A percentile compares a stretch with the other conserved stretches of the same genome.
These are phyloP conservation scores for Himalopsyche anomala DNA, from an alignment of 2,888 invertebrate genomes.

Conservation along the genomic window DNA sequence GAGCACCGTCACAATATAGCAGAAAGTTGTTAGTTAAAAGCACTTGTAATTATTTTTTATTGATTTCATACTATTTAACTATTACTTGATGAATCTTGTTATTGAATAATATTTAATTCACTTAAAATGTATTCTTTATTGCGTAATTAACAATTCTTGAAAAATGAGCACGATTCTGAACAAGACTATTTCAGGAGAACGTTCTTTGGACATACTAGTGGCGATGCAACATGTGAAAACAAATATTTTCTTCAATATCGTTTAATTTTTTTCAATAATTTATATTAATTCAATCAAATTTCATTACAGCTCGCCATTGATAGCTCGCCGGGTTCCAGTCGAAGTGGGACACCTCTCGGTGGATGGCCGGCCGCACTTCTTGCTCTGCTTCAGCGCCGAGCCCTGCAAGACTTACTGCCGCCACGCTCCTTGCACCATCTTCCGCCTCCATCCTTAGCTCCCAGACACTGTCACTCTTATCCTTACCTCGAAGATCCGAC, in stretches of 20 bases:
- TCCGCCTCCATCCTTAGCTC: constrained; percentile 69
- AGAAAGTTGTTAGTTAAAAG: too few species aligned
- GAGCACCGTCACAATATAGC: too few species aligned
- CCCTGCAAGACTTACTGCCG: constrained; percentile 69
- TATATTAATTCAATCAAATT: neutral
- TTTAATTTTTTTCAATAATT: too few species aligned
- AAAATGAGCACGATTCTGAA: neutral
- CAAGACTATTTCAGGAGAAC: neutral
- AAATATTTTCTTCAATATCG: too few species aligned
- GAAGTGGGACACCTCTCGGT: constrained; percentile 73
- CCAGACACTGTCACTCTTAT: constrained; percentile 54
- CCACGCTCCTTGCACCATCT: constrained; percentile 75
- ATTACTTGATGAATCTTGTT: neutral
- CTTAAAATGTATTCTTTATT: too few species aligned
- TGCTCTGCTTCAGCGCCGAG: constrained; percentile 73
- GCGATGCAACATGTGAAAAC: too few species aligned
- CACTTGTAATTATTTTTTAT: too few species aligned
- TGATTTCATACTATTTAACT: too few species aligned
- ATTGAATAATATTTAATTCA: neutral
- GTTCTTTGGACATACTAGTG: too few species aligned
- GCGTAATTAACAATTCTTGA: too few species aligned
- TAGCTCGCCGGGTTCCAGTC: constrained; percentile 71
- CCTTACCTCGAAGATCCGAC: constrained; percentile 68
- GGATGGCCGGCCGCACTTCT: constrained; percentile 75
- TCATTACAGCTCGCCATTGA: constrained; percentile 74